Evolutionary conservation across 2,113 vertebrate genomes (phyloP), one percentile per base, ranked within the genome.

Genomic region (Esox niger): DNA sequence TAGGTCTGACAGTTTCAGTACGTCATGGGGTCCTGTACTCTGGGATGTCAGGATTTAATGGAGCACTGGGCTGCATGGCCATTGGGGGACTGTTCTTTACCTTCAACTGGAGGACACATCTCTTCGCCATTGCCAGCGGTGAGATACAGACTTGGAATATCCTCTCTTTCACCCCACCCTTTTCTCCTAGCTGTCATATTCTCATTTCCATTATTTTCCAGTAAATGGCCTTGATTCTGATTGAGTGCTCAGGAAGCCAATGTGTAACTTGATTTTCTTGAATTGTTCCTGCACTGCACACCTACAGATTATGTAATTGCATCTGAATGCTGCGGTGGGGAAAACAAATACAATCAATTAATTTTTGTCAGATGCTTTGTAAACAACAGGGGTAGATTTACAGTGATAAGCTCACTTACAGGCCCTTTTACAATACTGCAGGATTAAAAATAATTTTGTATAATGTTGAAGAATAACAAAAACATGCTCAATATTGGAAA

Each of bases 51-150:
- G 84, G 89, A 0, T 92, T 93, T 70, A 93, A 93, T 25, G 88
- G 91, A 7, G 87, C 90, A 56, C 82, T 93, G 62, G 89, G 88
- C 61, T 91, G 87, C 74, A 92, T 92, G 88, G 30, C 72, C 6
- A 68, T 92, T 4, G 91, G 89, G 69, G 88, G 84, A 67, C 78
- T 87, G 38, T 88, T 82, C 75, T 91, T 91, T 61, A 87, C 74
- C 27, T 82, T 91, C 71, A 91, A 25, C 70, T 91, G 89, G 89
- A 88, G 65, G 73, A 91, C 84, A 0, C 86, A 88, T 68, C 80
- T 91, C 47, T 81, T 89, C 30, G 82, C 91, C 47, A 82, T 92
- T 1, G 58, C 87, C 35, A 81, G 71, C 8, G 91, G 91, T 93
- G 62, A 93, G 56, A 57, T 21, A 55, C 27, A 13, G 47, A 52